phyloP scores from a whole-genome alignment of 2,888 invertebrate species.

The Myathropa florea region DNA sequence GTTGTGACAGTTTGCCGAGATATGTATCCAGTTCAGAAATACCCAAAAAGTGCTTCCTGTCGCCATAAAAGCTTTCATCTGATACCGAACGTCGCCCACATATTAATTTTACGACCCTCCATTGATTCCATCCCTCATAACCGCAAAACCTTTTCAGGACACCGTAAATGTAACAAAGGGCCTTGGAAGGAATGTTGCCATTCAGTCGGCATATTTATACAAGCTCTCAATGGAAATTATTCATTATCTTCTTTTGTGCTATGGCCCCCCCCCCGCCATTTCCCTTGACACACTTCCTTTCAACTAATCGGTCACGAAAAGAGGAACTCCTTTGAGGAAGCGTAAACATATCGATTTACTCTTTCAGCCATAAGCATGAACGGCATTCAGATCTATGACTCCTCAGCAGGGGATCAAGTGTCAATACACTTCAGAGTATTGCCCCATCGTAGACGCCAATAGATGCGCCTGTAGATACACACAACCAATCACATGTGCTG shows the following conservation, averaged over 20 bases:
- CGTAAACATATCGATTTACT: not conserved
- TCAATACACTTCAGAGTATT: constrained; percentile 47
- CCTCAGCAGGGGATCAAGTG: constrained; percentile 23
- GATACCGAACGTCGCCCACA: not conserved
- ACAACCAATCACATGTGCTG: constrained; percentile 9
- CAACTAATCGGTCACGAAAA: not conserved
- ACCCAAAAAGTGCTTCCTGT: not conserved
- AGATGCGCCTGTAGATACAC: constrained; percentile 14
- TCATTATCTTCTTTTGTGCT: not conserved
- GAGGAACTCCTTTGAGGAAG: not conserved
- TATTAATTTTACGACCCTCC: not conserved
- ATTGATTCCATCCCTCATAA: not conserved
- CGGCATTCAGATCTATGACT: not conserved
- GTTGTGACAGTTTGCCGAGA: no score
- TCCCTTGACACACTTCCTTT: not conserved
- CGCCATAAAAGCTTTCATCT: not conserved
- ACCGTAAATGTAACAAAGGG: not conserved
- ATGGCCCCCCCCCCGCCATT: not conserved
- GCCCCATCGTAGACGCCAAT: constrained; percentile 1
- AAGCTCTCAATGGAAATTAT: not conserved
- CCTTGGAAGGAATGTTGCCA: not conserved
- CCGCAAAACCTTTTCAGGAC: not conserved
- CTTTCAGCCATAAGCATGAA: not conserved
- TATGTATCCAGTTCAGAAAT: not conserved
- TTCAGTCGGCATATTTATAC: not conserved